Percentiles rank a stretch among this genome's conserved stretches.
Conservation (phyloP, 2,113 vertebrate species). For the Oncorhynchus gorbuscha region DNA sequence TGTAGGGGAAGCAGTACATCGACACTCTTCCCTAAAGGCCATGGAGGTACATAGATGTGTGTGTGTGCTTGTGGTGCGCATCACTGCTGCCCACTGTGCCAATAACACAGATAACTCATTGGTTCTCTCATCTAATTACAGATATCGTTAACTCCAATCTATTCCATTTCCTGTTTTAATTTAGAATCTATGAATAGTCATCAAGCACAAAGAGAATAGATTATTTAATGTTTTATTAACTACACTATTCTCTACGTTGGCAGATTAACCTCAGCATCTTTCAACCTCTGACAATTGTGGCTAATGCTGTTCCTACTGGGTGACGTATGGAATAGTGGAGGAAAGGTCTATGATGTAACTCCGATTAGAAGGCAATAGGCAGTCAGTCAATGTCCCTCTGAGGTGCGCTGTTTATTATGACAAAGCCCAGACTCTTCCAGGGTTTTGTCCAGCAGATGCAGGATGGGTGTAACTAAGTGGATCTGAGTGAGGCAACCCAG, state of each 20-base stretch:
- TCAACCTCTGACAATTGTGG: neutral
- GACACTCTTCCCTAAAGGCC: neutral
- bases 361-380: neutral
- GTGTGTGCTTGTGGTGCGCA: neutral
- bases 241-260: neutral
- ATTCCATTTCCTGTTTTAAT: too few relatives aligned
- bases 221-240: neutral
- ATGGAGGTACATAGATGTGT: neutral
- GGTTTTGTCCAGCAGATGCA: neutral
- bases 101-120: too few relatives aligned
- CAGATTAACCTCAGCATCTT: neutral
- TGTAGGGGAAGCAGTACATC: neutral
- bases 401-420: neutral
- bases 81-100: too few relatives aligned
- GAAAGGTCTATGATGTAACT: too few relatives aligned
- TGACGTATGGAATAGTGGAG: neutral
- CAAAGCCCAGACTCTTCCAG: neutral
- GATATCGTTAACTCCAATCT: too few relatives aligned
- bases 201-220: neutral
- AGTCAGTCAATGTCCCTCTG: neutral
- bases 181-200: too few relatives aligned
- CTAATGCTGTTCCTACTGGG: neutral
- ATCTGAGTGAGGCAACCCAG: neutral
- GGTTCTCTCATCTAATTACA: too few relatives aligned
- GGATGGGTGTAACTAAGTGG: constrained; percentile 3